Base-by-base conservation (phyloP, 2,797 vertebrate genomes). In the Lerista edwardsae region DNA sequence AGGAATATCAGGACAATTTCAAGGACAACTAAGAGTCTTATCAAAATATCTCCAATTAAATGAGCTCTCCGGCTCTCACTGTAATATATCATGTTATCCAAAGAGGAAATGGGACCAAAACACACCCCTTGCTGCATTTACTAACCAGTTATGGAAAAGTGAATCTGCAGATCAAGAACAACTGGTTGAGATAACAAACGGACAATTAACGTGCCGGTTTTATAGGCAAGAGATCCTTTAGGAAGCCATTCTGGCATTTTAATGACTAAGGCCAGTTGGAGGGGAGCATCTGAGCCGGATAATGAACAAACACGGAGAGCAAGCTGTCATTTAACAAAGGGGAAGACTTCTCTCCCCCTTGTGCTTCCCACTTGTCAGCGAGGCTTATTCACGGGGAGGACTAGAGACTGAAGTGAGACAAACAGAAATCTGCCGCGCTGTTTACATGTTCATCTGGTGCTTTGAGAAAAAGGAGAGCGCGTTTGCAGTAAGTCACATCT, bases 391-490 rank as follows among this genome's bases (percentile, higher is more conserved):
- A 88, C 25, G 80, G 75, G 65, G 79, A 88, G 69, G 87, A 79
- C 79, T 36, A 25, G 73, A 76, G 62, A 27, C 41, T 17, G 34
- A 79, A 73, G 41, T n/a, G 41, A 73, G 86, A 84, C 82, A 82
- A 84, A 31, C 73, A 83, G 75, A 84, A 91, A 82, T 81, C 84
- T n/a, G 65, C 79, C 80, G 78, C 0, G 0, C 41, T 0, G 65
- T 84, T 83, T 86, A 86, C 55, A 21, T 84, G 83, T 87, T 87
- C 71, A 85, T 31, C n/a, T n/a, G n/a, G n/a, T n/a, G n/a, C n/a
- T n/a, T 84, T 79, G 23, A 19, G 57, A 67, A 62, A 23, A 3
- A 8, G 3, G 9, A 44, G 8, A 51, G 39, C 47, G 9, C 29
- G 15, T 47, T 41, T 82, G 29, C 41, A 65, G 4, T 21, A 34